These are phyloP conservation scores for Drymonia ruficornis DNA, from an alignment of 2,888 invertebrate genomes.

Conservation along the genomic window DNA sequence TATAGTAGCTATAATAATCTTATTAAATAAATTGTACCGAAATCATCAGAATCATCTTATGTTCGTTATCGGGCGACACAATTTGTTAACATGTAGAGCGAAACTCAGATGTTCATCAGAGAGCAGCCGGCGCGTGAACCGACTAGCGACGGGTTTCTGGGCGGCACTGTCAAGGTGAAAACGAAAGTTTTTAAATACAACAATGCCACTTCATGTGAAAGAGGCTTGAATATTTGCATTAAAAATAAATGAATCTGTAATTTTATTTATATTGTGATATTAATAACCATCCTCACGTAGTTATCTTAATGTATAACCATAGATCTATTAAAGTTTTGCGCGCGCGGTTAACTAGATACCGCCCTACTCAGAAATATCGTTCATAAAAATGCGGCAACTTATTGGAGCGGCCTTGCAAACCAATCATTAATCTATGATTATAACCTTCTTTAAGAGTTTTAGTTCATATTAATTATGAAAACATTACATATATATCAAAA, in stretches of 20 bases:
- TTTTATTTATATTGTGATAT: not conserved
- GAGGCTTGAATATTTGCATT: not conserved
- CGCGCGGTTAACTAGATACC: too few relatives aligned
- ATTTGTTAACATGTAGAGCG: constrained; percentile 41
- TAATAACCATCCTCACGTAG: too few relatives aligned
- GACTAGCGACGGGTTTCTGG: constrained; percentile 12
- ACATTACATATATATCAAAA: not conserved
- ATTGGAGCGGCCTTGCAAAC: too few relatives aligned
- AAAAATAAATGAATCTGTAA: not conserved
- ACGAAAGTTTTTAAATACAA: constrained; percentile 30
- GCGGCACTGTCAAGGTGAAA: constrained; percentile 44
- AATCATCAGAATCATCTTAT: not conserved
- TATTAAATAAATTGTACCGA: not conserved
- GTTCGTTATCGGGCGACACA: constrained; percentile 24
- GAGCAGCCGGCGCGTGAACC: constrained; percentile 10
- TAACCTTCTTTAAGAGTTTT: too few relatives aligned
- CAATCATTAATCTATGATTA: too few relatives aligned
- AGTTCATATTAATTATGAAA: too few relatives aligned
- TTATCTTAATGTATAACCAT: too few relatives aligned
- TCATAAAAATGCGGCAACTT: too few relatives aligned
- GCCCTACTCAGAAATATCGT: too few relatives aligned
- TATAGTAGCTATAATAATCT: too few relatives aligned
- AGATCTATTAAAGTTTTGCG: too few relatives aligned
- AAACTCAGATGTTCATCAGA: constrained; percentile 32
- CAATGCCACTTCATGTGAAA: constrained; percentile 1